phyloP scores from a whole-genome alignment of 1,140 invertebrate genomes.

The Heliconius hermathena region DNA sequence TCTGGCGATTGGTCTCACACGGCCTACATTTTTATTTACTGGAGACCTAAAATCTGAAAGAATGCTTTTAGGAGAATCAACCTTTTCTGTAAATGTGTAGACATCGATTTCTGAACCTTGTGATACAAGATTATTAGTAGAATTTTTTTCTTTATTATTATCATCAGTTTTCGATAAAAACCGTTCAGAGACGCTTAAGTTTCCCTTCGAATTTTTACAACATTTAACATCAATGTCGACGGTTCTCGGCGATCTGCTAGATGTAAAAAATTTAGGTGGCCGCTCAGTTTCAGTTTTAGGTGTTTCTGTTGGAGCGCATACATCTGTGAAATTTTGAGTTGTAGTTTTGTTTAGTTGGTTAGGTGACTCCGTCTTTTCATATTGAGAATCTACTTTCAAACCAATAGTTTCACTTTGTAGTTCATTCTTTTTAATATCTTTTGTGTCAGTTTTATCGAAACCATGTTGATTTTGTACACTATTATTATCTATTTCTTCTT shows the following conservation, averaged over 20 bases:
- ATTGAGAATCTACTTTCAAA: conserved; percentile 39
- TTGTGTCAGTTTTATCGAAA: conserved; percentile 39
- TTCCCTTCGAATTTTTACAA: conserved; percentile 75
- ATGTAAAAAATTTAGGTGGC: conserved; percentile 77
- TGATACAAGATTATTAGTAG: conserved; percentile 61
- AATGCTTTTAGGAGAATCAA: conserved; percentile 76
- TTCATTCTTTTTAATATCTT: conserved; percentile 37
- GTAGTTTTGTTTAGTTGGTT: background rate
- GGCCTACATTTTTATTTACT: conserved; percentile 71
- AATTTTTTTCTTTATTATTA: conserved; percentile 61
- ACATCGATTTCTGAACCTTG: conserved; percentile 75
- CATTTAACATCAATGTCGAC: conserved; percentile 77
- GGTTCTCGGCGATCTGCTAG: conserved; percentile 66
- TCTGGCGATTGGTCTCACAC: conserved; percentile 78
- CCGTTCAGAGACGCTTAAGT: conserved; percentile 69
- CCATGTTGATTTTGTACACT: conserved; percentile 37
- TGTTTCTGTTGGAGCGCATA: conserved; percentile 45
- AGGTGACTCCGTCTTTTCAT: conserved; percentile 18
- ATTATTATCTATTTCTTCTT: conserved; percentile 36
- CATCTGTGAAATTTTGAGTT: conserved; percentile 27
- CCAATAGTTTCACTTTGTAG: conserved; percentile 34
- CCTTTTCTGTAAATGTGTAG: conserved; percentile 77
- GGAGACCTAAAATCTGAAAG: conserved; percentile 72
- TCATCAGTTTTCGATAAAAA: conserved; percentile 72
- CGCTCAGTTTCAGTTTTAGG: conserved; percentile 68